Percentiles rank a stretch among this genome's conserved stretches.
Conservation (phyloP, 2,113 vertebrate species). For the Ceratotherium simum region DNA sequence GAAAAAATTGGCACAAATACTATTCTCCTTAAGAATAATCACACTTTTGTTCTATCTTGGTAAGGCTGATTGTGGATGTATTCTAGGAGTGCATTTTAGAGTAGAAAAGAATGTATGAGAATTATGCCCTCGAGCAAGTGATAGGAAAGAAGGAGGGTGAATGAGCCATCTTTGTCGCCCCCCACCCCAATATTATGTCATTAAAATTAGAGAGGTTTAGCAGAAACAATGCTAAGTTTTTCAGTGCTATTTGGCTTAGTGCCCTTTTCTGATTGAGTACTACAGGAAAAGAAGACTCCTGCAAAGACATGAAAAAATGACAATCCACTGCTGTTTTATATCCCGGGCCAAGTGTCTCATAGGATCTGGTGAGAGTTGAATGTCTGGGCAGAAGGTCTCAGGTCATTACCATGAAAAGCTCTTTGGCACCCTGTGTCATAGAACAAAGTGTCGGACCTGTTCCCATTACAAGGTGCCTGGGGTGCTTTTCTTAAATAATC, state of each 20-base stretch:
- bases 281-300: constrained; percentile 24
- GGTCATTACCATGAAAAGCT: constrained; percentile 80
- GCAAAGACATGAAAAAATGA: not conserved
- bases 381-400: constrained; percentile 60
- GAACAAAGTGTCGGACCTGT: constrained; percentile 63
- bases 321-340: constrained; percentile 28
- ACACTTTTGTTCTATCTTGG: not conserved
- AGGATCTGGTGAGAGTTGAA: constrained; percentile 74
- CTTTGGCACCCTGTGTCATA: constrained; percentile 72
- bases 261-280: constrained; percentile 21
- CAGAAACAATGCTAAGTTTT: not conserved
- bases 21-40: not conserved
- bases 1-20: not conserved
- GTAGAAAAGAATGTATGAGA: not conserved
- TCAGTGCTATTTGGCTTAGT: not conserved
- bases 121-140: not conserved
- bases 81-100: not conserved
- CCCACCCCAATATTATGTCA: not conserved
- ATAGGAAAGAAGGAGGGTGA: not conserved
- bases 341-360: constrained; percentile 45
- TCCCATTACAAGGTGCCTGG: constrained; percentile 73
- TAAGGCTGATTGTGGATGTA: not conserved
- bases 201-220: not conserved
- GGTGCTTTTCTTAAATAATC: constrained; percentile 71
- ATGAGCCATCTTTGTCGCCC: not conserved